Evolutionary conservation across 2,888 invertebrate genomes (phyloP).

Genomic region (Ganaspis brasiliensis): DNA sequence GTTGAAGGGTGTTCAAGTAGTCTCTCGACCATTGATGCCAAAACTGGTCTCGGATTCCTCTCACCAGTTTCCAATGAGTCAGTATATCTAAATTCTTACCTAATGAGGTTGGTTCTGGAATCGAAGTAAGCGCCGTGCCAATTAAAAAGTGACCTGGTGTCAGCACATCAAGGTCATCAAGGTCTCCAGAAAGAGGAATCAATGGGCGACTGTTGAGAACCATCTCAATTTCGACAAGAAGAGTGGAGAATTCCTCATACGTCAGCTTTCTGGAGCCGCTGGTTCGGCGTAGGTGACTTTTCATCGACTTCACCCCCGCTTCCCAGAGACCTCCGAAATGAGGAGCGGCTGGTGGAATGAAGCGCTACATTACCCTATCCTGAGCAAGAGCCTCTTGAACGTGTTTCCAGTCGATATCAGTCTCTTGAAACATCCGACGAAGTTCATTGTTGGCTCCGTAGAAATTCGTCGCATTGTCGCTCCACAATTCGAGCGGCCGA

Average conservation of each 20-base stretch:
- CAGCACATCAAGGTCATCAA: background rate
- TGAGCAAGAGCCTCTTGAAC: background rate
- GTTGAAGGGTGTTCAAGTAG: slow-evolving; percentile 48
- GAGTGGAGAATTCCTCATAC: slow-evolving; percentile 8
- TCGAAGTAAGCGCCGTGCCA: slow-evolving; percentile 17
- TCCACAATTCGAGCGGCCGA: slow-evolving; percentile 20
- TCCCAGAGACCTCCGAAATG: slow-evolving; percentile 43
- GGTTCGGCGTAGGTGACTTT: background rate
- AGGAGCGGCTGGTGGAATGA: slow-evolving; percentile 27
- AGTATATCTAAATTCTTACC: slow-evolving; percentile 27
- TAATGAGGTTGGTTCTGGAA: slow-evolving; percentile 22
- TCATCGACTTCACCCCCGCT: slow-evolving; percentile 19
- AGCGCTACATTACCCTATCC: background rate
- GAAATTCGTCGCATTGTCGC: slow-evolving; percentile 51
- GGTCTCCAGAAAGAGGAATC: slow-evolving; percentile 20
- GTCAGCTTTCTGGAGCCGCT: background rate
- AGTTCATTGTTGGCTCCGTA: slow-evolving; percentile 43
- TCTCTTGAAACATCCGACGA: slow-evolving; percentile 27
- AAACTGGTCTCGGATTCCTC: slow-evolving; percentile 21
- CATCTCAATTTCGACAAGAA: slow-evolving; percentile 28
- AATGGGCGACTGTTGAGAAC: slow-evolving; percentile 1
- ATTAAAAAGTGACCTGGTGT: slow-evolving; percentile 37
- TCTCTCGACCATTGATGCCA: slow-evolving; percentile 48
- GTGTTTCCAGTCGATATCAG: background rate
- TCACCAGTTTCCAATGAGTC: slow-evolving; percentile 45